These are phyloP conservation scores for Tenebrio molitor DNA, from an alignment of 1,140 invertebrate species.

Conservation along the genomic window DNA sequence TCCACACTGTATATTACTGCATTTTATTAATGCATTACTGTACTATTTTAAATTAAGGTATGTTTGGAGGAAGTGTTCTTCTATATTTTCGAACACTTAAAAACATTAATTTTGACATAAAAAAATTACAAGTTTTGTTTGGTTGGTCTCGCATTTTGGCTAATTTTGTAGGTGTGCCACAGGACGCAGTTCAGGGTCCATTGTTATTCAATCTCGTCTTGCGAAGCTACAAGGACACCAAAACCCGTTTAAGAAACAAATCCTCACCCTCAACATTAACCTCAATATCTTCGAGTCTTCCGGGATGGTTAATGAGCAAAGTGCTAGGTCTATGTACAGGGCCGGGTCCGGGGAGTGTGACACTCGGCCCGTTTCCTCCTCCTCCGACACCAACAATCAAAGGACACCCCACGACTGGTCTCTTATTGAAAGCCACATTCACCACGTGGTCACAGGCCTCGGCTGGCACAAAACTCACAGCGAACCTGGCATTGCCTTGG, in stretches of 20 bases:
- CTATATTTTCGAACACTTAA: too few species aligned
- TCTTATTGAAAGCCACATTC: slow-evolving; percentile 96
- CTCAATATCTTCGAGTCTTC: slow-evolving; percentile 91
- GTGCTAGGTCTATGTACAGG: slow-evolving; percentile 75
- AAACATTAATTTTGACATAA: too few species aligned
- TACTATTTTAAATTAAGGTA: too few species aligned
- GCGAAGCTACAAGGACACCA: slow-evolving; percentile 35
- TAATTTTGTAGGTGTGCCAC: background rate
- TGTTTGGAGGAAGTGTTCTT: too few species aligned
- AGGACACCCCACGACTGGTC: slow-evolving; percentile 83
- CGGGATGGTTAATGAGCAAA: slow-evolving; percentile 78
- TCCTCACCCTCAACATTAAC: slow-evolving; percentile 93
- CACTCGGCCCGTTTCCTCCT: slow-evolving; percentile 81
- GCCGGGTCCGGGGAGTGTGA: slow-evolving; percentile 76
- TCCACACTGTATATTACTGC: too few species aligned
- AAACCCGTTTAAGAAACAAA: slow-evolving; percentile 25
- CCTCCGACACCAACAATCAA: slow-evolving; percentile 81
- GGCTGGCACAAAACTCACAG: slow-evolving; percentile 95
- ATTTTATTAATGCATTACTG: too few species aligned
- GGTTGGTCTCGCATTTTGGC: too few species aligned
- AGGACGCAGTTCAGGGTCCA: too few species aligned
- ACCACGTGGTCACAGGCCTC: slow-evolving; percentile 95
- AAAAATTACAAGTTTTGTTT: too few species aligned
- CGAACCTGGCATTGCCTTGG: slow-evolving; percentile 89
- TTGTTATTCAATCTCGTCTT: slow-evolving; percentile 18